Evolutionary conservation across 2,797 vertebrate species (phyloP).

Genomic region (Melanotaenia parkinsoni): DNA sequence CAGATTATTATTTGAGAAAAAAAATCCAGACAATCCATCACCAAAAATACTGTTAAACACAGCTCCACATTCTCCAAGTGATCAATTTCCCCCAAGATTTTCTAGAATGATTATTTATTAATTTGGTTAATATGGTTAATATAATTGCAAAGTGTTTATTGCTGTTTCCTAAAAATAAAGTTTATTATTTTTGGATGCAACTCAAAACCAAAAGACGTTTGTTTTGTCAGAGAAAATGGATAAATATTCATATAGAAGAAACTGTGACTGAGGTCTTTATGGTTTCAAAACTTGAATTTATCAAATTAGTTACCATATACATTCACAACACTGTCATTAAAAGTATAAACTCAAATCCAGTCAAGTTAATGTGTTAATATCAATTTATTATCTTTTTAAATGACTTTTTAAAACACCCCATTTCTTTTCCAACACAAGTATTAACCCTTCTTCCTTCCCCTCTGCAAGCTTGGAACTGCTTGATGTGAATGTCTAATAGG

Average conservation of each 20-base stretch:
- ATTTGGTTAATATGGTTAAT: no score
- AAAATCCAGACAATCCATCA: no score
- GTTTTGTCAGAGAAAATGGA: not conserved
- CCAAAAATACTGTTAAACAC: no score
- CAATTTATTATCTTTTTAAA: conserved; percentile 84
- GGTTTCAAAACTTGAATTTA: not conserved
- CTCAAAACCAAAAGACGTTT: not conserved
- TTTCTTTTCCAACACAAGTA: conserved; percentile 75
- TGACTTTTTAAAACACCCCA: conserved; percentile 77
- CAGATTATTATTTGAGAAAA: no score
- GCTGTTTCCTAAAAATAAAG: not conserved
- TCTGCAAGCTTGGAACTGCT: conserved; percentile 67
- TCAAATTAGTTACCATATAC: not conserved
- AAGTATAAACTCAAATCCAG: conserved; percentile 52
- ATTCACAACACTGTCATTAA: not conserved
- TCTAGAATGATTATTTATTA: no score
- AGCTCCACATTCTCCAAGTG: no score
- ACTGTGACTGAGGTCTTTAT: not conserved
- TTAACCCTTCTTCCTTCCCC: conserved; percentile 55
- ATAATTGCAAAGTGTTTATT: no score
- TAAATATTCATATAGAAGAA: not conserved
- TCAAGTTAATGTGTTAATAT: conserved; percentile 78
- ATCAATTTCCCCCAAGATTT: no score
- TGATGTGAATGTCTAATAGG: conserved; percentile 68
- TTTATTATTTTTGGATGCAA: not conserved